Evolutionary conservation across 23 tunicate genomes (phyloP).

Genomic region (Clavelina lepadiformis): DNA sequence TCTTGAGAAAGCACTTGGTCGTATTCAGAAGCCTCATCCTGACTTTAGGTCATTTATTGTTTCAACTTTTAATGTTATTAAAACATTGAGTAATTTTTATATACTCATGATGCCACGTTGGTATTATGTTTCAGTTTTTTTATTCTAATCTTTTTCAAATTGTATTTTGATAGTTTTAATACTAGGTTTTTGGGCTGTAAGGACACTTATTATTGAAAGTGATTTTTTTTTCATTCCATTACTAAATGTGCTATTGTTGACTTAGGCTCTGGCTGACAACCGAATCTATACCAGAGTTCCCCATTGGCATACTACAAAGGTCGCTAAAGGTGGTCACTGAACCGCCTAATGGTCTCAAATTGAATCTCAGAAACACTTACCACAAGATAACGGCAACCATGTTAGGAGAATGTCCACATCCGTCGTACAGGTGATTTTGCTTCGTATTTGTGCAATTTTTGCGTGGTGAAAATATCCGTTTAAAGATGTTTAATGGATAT

Average conservation of each 20-base stretch:
- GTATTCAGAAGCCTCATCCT: constrained; percentile 96
- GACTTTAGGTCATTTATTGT: constrained; percentile 72
- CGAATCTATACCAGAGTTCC: constrained; percentile 97
- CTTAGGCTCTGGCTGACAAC: constrained; percentile 97
- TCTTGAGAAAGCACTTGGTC: constrained; percentile 85
- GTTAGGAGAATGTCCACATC: constrained; percentile 90
- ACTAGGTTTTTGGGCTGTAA: no score
- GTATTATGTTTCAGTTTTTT: not conserved
- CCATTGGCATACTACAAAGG: constrained; percentile 94
- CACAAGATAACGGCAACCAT: constrained; percentile 83
- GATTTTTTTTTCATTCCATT: not conserved
- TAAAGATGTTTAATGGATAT: no score
- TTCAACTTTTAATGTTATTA: not conserved
- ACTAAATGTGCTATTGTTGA: not conserved
- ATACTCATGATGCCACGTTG: no score
- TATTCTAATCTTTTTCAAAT: not conserved
- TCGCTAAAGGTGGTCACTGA: constrained; percentile 99
- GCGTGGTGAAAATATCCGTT: no score
- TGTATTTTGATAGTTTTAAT: not conserved
- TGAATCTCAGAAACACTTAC: constrained; percentile 92
- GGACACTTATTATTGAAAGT: not conserved
- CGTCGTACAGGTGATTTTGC: constrained; percentile 78
- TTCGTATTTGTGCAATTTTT: no score
- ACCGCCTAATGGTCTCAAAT: constrained; percentile 98
- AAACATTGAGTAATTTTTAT: no score